phyloP scores from a whole-genome alignment of 1,140 invertebrate genomes.

The Armadillidium nasatum region DNA sequence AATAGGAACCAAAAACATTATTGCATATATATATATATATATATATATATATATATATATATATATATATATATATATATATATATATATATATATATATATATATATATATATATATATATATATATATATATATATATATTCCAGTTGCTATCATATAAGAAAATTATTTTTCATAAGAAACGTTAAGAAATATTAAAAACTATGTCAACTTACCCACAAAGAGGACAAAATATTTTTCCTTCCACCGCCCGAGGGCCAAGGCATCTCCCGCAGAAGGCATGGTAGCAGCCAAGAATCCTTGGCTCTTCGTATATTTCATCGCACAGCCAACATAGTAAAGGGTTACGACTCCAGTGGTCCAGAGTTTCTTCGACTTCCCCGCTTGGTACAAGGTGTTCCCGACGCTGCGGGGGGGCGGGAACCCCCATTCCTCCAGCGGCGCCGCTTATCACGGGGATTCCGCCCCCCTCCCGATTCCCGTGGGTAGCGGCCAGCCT shows the following conservation, averaged over 20 bases:
- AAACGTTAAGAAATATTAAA: no score
- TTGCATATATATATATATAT: no score
- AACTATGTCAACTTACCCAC: slow-evolving; percentile 60
- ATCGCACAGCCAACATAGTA: slow-evolving; percentile 63
- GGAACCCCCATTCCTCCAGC: neutral
- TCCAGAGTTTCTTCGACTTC: slow-evolving; percentile 39
- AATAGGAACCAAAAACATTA: no score
- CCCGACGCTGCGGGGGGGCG: neutral
- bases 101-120: no score
- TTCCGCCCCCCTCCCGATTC: neutral
- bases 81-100: no score
- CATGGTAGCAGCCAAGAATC: slow-evolving; percentile 63
- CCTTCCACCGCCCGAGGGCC: slow-evolving; percentile 58
- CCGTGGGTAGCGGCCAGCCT: slow-evolving; percentile 6
- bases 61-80: no score
- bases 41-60: no score
- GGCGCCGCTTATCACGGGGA: slow-evolving; percentile 3
- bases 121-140: no score
- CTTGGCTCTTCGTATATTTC: slow-evolving; percentile 65
- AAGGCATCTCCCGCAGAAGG: slow-evolving; percentile 63
- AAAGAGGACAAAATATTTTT: slow-evolving; percentile 61
- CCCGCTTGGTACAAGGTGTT: neutral
- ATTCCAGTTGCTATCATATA: no score
- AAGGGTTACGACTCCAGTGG: slow-evolving; percentile 54
- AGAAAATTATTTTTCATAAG: no score